These are phyloP conservation scores for Phocoena sinus DNA, from an alignment of 2,113 vertebrate genomes.

Conservation along the genomic window DNA sequence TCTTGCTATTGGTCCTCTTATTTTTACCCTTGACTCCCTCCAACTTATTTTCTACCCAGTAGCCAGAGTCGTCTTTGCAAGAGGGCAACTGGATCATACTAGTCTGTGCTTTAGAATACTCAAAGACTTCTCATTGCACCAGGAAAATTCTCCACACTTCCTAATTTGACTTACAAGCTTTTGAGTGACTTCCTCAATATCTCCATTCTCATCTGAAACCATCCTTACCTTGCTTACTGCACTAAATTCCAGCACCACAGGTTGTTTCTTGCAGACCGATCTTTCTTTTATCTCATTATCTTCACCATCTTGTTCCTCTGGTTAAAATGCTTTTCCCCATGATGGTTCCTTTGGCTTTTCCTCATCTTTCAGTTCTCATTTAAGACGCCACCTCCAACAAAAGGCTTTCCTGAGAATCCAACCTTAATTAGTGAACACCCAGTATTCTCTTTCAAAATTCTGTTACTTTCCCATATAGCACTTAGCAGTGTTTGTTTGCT, in stretches of 20 bases:
- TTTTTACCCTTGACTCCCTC: background rate
- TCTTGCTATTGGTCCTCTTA: background rate
- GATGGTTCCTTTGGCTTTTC: background rate
- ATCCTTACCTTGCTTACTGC: background rate
- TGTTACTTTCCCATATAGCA: background rate
- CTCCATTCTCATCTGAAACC: background rate
- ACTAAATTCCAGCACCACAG: background rate
- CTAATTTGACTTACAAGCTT: background rate
- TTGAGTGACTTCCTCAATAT: background rate
- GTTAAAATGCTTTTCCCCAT: background rate
- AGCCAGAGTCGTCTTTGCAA: background rate
- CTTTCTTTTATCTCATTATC: background rate
- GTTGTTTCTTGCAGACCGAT: background rate
- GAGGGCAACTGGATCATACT: background rate
- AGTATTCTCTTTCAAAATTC: background rate
- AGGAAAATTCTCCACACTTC: background rate
- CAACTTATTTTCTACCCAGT: background rate
- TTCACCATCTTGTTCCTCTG: background rate
- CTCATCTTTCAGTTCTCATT: background rate
- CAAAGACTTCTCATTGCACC: background rate
- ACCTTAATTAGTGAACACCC: background rate
- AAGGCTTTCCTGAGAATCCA: background rate
- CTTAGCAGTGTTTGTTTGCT: background rate
- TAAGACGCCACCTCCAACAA: background rate
- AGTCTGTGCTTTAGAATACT: background rate